Base-by-base conservation (phyloP, 2,888 invertebrate species). In the Xestobium rufovillosum region DNA sequence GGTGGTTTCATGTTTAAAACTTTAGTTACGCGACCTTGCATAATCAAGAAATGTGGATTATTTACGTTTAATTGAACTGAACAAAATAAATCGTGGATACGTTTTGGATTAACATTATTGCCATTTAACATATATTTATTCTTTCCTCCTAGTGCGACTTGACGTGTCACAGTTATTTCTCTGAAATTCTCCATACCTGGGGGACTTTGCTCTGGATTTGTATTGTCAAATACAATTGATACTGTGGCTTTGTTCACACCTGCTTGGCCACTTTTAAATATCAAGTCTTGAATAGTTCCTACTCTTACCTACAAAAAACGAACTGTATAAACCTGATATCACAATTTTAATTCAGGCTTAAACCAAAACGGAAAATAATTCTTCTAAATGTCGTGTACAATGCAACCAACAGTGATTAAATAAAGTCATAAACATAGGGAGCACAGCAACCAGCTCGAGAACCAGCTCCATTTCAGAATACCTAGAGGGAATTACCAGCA, bases 1-100 rank as follows among this genome's bases (percentile, higher is more conserved):
- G 80, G 77, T 0, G 98, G 95, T 60, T 96, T 98, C 97, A 98
- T 98, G 63, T 94, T 97, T 14, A 98, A 71, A 2, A 99, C 97
- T 71, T 98, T 97, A 1, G 97, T 97, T 49, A 98, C 95, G 46
- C 94, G 78, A 0, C 98, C 98, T 72, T 98, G 98, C 97, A 98
- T 97, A 56, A 99, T 98, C 19, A 98, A 76, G 67, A 97, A 98
- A 65, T 98, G 96, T 0, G 98, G 98, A 69, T 98, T 98, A 69
- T 98, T 98, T 2, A 99, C 92, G 59, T 99, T 99, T 25, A 98
- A 71, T 60, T 96, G 95, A 3, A 98, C 85, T 0, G 95, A 92
- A 53, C 92, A 89, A 66, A 98, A 98, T 59, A 99, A 70, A 65
- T 98, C 98, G 26, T 83, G 81, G 1, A 97, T 88, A 50, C 87